Evolutionary conservation across 1,140 invertebrate genomes (phyloP), one percentile per base, ranked within the genome.

Genomic region (Fopius arisanus): DNA sequence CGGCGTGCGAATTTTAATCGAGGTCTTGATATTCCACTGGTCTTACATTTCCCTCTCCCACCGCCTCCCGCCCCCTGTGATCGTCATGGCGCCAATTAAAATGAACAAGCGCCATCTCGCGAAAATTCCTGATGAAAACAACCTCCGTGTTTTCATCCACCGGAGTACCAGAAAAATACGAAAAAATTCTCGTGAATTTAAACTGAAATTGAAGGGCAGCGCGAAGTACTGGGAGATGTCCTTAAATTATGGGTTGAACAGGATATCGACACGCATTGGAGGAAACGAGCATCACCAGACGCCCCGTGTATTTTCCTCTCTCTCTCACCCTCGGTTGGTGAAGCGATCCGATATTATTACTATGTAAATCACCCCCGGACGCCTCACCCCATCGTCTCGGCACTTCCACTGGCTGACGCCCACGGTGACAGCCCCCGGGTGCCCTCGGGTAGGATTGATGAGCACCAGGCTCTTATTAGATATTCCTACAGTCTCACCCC

Each of bases 271-370:
- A 37, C 66, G 63, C 63, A 74, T 75, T 73, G 73, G 63, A 76
- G 63, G 70, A 73, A 76, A 74, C 68, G 75, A 75, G 73, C 69
- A 67, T 70, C n/a, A 14, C 23, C 43, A 19, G 43, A 63, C 29
- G 14, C n/a, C 9, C 37, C 37, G 29, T 37, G 33, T 66, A 29
- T 66, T 66, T 31, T 14, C 21, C 65, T 41, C 16, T 40, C 33
- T 41, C 23, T n/a, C 21, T 37, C 33, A 14, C 29, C 31, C 29
- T 59, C 41, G 63, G 74, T 72, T 1, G 67, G 67, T 54, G 70
- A 72, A 23, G 76, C 80, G 79, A 82, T 76, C 81, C 79, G 83
- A 87, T 86, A 87, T 86, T 86, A 86, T 86, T 86, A 86, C 85
- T 86, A 86, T 86, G 85, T 86, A 86, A 86, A 86, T 86, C 83